Evolutionary conservation across 2,797 vertebrate genomes (phyloP), one percentile per base, ranked within the genome.

Genomic region (Eurystomus glaucurus): DNA sequence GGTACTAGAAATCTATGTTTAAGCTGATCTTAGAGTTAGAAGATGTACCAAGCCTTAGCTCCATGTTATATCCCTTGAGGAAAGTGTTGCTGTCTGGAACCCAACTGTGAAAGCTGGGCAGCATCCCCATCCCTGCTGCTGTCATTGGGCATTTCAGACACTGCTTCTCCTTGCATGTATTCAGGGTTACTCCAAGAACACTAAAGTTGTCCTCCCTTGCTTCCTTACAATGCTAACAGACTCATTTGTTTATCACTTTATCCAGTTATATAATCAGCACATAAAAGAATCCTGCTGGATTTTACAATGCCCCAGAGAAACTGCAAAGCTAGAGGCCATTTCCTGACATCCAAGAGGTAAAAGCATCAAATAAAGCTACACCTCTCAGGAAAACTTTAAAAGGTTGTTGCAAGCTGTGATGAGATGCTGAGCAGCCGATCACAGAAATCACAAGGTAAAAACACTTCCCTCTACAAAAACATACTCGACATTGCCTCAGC

Each of bases 321-420:
- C 25, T 46, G 66, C 62, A 88, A 90, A 88, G 41, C 58, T 52
- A 79, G 37, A 85, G 29, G 46, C 66, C 69, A 12, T 85, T 87
- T 92, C 46, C 58, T 84, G 57, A 18, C 26, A 45, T 35, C 22
- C 50, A 37, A 37, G 41, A 61, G 39, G 45, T 14, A 81, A 90
- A 94, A 80, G 25, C 46, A 28, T 57, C 74, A 86, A 71, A 89
- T 33, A 69, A 69, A 88, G 64, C 35, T 65, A 41, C 15, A 19
- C 19, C 74, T 89, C 62, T 74, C 55, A 52, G 72, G 69, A 93
- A 94, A 93, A 71, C 43, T 62, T 93, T 20, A 50, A 83, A 84
- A 84, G 26, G 25, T 14, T 20, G 22, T 55, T 81, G 72, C 28
- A 87, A 91, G 14, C 64, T 9, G 1, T 1, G 14, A 72, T n/a